Conservation (phyloP, 1,140 invertebrate genomes). For the Drosophila kohkoa region DNA sequence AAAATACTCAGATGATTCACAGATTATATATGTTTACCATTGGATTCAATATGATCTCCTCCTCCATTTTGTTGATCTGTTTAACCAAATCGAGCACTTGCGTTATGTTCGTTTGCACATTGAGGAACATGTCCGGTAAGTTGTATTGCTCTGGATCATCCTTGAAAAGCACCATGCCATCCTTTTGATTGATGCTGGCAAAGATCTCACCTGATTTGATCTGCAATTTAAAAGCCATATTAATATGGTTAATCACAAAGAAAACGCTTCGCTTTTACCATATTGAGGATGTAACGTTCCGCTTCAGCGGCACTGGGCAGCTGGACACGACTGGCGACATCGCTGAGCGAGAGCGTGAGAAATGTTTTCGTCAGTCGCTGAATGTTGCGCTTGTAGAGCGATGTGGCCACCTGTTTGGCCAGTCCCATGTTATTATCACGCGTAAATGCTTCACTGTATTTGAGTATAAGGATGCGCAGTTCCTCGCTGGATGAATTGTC, state of each 20-base stretch:
- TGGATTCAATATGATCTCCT: constrained; percentile 96
- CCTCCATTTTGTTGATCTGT: constrained; percentile 96
- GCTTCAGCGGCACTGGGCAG: constrained; percentile 93
- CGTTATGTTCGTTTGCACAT: constrained; percentile 95
- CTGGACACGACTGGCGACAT: constrained; percentile 96
- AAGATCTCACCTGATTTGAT: constrained; percentile 99
- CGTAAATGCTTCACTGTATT: constrained; percentile 92
- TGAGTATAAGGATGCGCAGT: constrained; percentile 89
- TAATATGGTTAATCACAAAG: neutral
- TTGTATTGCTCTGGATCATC: constrained; percentile 98
- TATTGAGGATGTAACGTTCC: constrained; percentile 97
- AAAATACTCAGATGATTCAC: neutral
- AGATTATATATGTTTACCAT: constrained; percentile 85
- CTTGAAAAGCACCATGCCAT: constrained; percentile 98
- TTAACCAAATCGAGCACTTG: constrained; percentile 94
- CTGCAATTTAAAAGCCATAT: constrained; percentile 85
- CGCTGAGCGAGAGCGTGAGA: constrained; percentile 95
- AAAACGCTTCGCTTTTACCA: constrained; percentile 87
- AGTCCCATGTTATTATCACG: constrained; percentile 94
- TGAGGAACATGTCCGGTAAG: constrained; percentile 93
- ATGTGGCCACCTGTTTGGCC: constrained; percentile 92
- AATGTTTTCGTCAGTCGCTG: constrained; percentile 99
- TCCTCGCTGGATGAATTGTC: constrained; percentile 90
- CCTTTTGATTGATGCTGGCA: constrained; percentile 98
- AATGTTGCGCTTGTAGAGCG: constrained; percentile 98